Evolutionary conservation across 2,113 vertebrate genomes (phyloP).

Genomic region (Paradisaea rubra): DNA sequence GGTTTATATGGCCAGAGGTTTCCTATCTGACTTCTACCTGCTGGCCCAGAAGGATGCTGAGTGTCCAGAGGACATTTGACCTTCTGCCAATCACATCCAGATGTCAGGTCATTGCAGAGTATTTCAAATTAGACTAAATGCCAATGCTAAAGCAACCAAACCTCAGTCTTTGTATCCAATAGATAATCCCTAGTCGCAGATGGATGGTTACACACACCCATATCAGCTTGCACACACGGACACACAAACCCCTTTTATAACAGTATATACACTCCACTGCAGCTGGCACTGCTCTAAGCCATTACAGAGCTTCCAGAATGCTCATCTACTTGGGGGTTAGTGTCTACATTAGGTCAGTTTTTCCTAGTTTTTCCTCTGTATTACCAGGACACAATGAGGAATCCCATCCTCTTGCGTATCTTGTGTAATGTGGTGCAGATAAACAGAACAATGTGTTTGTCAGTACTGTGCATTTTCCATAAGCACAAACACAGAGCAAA

Average conservation of each 20-base stretch:
- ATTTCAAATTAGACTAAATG: not conserved
- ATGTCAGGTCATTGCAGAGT: not conserved
- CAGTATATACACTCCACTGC: not conserved
- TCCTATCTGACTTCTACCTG: not conserved
- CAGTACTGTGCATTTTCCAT: not conserved
- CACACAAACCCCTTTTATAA: not conserved
- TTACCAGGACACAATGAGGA: not conserved
- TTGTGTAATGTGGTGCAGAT: not conserved
- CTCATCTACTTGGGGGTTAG: not conserved
- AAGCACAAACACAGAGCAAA: not conserved
- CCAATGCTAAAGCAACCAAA: not conserved
- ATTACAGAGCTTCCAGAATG: not conserved
- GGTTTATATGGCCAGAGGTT: not conserved
- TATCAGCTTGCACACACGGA: not conserved
- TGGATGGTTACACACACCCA: rapidly evolving
- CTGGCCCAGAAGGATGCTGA: not conserved
- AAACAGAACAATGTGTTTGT: not conserved
- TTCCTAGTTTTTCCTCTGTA: not conserved
- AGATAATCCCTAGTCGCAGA: not conserved
- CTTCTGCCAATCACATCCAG: not conserved
- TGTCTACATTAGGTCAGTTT: not conserved
- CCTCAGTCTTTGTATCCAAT: not conserved
- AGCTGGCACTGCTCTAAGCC: not conserved
- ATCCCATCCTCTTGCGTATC: not conserved
- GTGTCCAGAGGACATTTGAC: not conserved